Base-by-base conservation (phyloP, 1,140 invertebrate genomes). In the Nymphalis io region DNA sequence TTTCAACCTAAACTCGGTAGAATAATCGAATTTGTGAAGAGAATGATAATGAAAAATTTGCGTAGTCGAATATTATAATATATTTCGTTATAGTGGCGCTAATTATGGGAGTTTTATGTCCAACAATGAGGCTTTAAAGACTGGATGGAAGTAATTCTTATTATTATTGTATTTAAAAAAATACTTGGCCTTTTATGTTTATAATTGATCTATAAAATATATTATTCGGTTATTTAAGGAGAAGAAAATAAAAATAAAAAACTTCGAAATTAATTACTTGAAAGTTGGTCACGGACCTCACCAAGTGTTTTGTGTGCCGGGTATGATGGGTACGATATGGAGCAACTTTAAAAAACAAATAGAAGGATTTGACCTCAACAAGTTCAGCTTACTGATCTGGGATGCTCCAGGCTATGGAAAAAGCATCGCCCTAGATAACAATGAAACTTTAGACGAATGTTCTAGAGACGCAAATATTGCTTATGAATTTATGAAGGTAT, bases 381-480 rank as follows among this genome's bases (percentile, higher is more conserved):
- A 95, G 71, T 95, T 96, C 67, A 96, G 95, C 2, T 75, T 97
- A 6, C 92, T 97, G 16, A 95, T 94, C 0, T 97, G 96, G 95
- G 97, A 98, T 90, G 96, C 97, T 1, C 96, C 96, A 2, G 97
- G 97, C 0, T 98, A 97, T 92, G 97, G 97, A 12, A 94, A 94
- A 60, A 97, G 96, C 72, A 42, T 42, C 93, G 95, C 70, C 96
- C 97, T 11, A 96, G 96, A 3, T 86, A 95, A n/a, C 93, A 95
- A 70, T 90, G 94, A 16, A 98, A 96, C 81, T 89, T 93, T 0
- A 70, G 91, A 8, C 92, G 96, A 70, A 97, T 83, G 95, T 94
- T 69, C 90, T 39, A 93, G 93, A 72, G 97, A 98, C 93, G 96
- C 96, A 13, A 85, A 93, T 51, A 46, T 21, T 69, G 96, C 95